Percentiles rank a stretch among this genome's conserved stretches.
Conservation (phyloP, 2,888 invertebrate species). For the Chironomus tentans region DNA sequence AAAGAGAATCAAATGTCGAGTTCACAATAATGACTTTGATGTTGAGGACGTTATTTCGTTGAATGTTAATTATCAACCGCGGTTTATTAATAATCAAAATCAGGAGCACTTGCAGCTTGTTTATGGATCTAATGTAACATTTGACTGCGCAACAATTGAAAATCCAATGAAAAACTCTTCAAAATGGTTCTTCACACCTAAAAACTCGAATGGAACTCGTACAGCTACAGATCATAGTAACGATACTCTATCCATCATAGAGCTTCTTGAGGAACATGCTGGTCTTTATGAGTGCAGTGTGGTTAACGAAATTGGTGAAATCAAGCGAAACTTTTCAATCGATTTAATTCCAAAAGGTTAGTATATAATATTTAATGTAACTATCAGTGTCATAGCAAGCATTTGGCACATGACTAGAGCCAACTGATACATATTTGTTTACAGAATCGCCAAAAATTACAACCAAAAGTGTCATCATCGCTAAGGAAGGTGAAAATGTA, state of each 20-base stretch:
- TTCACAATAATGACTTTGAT: background rate
- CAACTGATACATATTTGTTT: no score
- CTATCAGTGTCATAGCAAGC: no score
- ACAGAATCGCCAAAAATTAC: background rate
- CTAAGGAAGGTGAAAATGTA: background rate
- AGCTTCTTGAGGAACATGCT: conserved; percentile 28
- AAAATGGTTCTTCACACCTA: conserved; percentile 20
- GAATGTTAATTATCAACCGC: background rate
- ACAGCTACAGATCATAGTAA: background rate
- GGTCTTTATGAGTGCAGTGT: conserved; percentile 33
- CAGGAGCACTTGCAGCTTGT: background rate
- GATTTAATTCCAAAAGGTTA: conserved; percentile 26
- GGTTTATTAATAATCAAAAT: background rate
- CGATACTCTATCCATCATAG: background rate
- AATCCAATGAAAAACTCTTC: conserved; percentile 26
- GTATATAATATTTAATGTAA: background rate
- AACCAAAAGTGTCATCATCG: background rate
- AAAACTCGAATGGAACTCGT: background rate
- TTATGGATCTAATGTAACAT: conserved; percentile 13
- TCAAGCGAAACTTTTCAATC: conserved; percentile 1
- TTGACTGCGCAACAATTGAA: conserved; percentile 27
- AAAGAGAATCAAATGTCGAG: background rate
- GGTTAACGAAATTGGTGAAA: conserved; percentile 28
- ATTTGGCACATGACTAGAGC: no score
- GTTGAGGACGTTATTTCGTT: background rate